A percentile compares a stretch with the other conserved stretches of the same genome.
These are phyloP conservation scores for Bombus consobrinus DNA, from an alignment of 1,140 invertebrate species.

Conservation along the genomic window DNA sequence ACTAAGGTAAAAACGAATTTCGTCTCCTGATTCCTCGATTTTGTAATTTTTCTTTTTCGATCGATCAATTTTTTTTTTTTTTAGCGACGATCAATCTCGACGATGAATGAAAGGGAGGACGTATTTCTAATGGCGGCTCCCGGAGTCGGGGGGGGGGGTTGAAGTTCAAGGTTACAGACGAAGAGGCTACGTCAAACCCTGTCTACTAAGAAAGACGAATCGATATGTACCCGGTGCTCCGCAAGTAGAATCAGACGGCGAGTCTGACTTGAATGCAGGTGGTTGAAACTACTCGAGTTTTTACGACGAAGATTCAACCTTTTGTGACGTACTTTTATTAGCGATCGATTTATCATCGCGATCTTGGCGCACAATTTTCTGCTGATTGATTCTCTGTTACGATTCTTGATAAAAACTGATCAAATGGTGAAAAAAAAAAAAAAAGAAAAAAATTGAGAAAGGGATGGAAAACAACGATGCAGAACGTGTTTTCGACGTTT, in stretches of 20 bases:
- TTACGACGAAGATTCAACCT: neutral
- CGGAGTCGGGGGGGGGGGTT: slow-evolving; percentile 57
- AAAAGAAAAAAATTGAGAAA: neutral
- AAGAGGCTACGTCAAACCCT: slow-evolving; percentile 48
- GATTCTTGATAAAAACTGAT: neutral
- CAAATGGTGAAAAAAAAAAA: neutral
- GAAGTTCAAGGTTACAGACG: slow-evolving; percentile 69
- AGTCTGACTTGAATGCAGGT: neutral
- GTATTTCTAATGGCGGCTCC: slow-evolving; percentile 32
- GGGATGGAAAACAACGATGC: neutral
- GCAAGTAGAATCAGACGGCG: neutral
- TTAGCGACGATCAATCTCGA: slow-evolving; percentile 28
- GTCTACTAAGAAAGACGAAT: slow-evolving; percentile 62
- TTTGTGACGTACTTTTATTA: too few species aligned
- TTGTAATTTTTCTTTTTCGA: neutral
- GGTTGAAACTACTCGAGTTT: neutral
- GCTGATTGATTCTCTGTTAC: too few species aligned
- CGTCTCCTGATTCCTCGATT: too few species aligned
- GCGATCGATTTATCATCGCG: too few species aligned
- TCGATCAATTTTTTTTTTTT: neutral
- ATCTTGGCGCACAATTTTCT: too few species aligned
- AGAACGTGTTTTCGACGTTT: neutral
- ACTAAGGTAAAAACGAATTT: neutral
- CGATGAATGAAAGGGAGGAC: slow-evolving; percentile 8
- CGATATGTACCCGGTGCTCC: slow-evolving; percentile 59